Percentiles rank a stretch among this genome's conserved stretches.
Evolutionary conservation across 2,888 invertebrate species (phyloP).

Genomic region (Nematopogon swammerdamellus): DNA sequence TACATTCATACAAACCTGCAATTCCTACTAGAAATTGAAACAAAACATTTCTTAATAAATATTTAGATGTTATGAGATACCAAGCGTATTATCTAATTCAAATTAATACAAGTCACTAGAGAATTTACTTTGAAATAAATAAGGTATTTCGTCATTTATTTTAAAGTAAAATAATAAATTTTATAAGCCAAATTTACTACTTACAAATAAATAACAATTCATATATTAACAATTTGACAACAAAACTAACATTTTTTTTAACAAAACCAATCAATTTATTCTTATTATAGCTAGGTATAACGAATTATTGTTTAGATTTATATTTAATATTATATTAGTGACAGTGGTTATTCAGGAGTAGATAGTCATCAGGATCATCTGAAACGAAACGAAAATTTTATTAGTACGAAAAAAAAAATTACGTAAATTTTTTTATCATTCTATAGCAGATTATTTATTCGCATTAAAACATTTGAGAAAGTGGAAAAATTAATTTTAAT

Average conservation of each 20-base stretch:
- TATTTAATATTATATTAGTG: no score
- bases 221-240: neutral
- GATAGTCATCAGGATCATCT: constrained; percentile 65
- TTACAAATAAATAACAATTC: neutral
- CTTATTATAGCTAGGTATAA: no score
- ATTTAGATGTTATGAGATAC: neutral
- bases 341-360: constrained; percentile 47
- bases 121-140: constrained; percentile 1
- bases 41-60: neutral
- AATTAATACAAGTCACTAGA: neutral
- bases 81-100: neutral
- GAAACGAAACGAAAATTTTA: no score
- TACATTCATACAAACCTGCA: no score
- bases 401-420: no score
- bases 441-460: no score
- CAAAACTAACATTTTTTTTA: neutral
- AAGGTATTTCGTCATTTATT: constrained; percentile 1
- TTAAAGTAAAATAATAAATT: neutral
- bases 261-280: no score
- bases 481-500: no score
- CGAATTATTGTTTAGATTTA: no score
- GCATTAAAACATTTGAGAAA: no score
- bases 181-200: neutral
- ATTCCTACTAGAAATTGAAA: no score
- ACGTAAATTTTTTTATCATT: no score